Percentiles rank a stretch among this genome's conserved stretches.
Conservation (phyloP, 1,140 invertebrate genomes). For the Drosophila lacertosa region DNA sequence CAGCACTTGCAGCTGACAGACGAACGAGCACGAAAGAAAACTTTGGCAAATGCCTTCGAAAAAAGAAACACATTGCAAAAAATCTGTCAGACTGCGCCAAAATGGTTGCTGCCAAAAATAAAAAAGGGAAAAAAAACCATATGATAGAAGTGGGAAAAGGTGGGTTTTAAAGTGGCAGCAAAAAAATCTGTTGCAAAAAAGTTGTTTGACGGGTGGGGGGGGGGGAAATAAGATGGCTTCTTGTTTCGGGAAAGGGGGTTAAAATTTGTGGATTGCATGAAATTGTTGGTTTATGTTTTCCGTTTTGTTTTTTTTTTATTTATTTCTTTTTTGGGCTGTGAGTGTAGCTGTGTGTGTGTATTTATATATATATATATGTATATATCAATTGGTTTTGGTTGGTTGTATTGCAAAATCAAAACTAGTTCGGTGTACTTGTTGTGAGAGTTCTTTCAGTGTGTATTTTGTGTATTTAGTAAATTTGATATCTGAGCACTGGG, state of each 20-base stretch:
- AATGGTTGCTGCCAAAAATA: conserved; percentile 48
- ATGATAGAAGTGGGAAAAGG: conserved; percentile 17
- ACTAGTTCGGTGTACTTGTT: conserved; percentile 20
- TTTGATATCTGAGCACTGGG: conserved; percentile 12
- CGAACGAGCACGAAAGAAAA: conserved; percentile 1
- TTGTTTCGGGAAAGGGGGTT: conserved; percentile 20
- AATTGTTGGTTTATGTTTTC: conserved; percentile 47
- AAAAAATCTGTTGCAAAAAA: conserved; percentile 46
- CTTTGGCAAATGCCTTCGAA: background rate
- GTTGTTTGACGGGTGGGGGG: background rate
- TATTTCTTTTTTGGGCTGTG: conserved; percentile 12
- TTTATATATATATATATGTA: conserved; percentile 22
- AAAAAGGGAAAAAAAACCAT: conserved; percentile 27
- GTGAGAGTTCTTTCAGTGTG: conserved; percentile 17
- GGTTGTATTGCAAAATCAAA: conserved; percentile 32
- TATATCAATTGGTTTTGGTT: conserved; percentile 22
- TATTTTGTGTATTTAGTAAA: conserved; percentile 10
- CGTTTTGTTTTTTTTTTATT: no score
- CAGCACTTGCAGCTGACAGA: conserved; percentile 77
- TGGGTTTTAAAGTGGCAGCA: conserved; percentile 20
- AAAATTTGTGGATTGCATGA: conserved; percentile 59
- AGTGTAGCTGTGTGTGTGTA: conserved; percentile 39
- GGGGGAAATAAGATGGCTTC: conserved; percentile 7
- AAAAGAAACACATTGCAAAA: conserved; percentile 39
- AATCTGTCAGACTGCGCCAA: conserved; percentile 69